Conservation (phyloP, 2,888 invertebrate genomes). For the Microctonus hyperodae region DNA sequence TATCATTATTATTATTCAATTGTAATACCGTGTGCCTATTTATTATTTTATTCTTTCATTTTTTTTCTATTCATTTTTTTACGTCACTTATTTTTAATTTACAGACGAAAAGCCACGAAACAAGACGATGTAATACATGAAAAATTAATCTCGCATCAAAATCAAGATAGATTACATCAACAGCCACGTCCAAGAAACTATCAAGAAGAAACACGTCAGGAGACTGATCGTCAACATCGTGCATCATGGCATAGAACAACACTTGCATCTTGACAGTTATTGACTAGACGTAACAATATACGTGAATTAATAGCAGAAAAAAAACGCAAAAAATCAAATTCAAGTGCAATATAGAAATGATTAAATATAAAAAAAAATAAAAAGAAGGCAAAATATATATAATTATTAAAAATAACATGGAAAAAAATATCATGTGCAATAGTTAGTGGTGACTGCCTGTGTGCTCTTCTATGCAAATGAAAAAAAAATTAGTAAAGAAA, state of each 20-base stretch:
- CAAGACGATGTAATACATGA: conserved; percentile 38
- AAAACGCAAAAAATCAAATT: not conserved
- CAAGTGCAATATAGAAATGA: conserved; percentile 3
- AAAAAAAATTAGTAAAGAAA: not conserved
- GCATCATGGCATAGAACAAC: conserved; percentile 60
- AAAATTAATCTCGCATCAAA: conserved; percentile 32
- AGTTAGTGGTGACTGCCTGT: no score
- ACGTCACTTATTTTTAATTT: conserved; percentile 16
- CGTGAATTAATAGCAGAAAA: not conserved
- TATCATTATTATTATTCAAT: no score
- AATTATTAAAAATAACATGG: not conserved
- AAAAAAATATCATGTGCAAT: no score
- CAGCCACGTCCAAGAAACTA: conserved; percentile 45
- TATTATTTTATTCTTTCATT: conserved; percentile 6
- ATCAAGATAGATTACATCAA: conserved; percentile 36
- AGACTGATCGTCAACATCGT: conserved; percentile 43
- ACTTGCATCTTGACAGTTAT: conserved; percentile 56
- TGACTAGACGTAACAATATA: not conserved
- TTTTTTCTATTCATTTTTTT: not conserved
- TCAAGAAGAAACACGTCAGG: conserved; percentile 51
- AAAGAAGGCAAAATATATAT: not conserved
- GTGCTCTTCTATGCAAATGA: no score
- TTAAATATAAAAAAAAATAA: not conserved
- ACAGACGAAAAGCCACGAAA: conserved; percentile 34
- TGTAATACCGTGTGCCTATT: not conserved